A percentile compares a stretch with the other conserved stretches of the same genome.
Evolutionary conservation across 2,888 invertebrate species (phyloP).

Genomic region (Chrysodeixis includens): DNA sequence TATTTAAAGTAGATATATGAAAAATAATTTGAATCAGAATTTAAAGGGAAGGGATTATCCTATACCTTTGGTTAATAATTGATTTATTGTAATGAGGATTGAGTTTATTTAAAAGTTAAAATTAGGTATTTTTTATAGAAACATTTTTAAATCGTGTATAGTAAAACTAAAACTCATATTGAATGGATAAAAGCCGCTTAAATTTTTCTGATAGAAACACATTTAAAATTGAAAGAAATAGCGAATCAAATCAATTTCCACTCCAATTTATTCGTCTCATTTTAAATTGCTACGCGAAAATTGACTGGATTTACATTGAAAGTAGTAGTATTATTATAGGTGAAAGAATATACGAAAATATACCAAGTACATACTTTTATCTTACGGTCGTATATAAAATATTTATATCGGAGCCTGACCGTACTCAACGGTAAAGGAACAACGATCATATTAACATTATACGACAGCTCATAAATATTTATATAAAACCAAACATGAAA

Average conservation of each 20-base stretch:
- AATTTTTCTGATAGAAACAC: too few species aligned
- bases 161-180: too few species aligned
- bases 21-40: too few species aligned
- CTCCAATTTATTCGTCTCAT: not conserved
- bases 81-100: too few species aligned
- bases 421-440: slow-evolving; percentile 34
- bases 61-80: too few species aligned
- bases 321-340: not conserved
- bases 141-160: too few species aligned
- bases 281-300: not conserved
- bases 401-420: slow-evolving; percentile 53
- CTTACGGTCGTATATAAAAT: slow-evolving; percentile 46
- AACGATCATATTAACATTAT: slow-evolving; percentile 35
- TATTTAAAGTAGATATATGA: too few species aligned
- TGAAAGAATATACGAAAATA: not conserved
- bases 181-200: too few species aligned
- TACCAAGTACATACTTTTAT: not conserved
- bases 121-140: too few species aligned
- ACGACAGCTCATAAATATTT: slow-evolving; percentile 4
- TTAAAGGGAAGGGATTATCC: too few species aligned
- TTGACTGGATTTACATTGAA: not conserved
- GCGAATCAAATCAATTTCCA: not conserved
- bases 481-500: not conserved
- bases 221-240: not conserved
- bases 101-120: too few species aligned